These are phyloP conservation scores for Agriopis marginaria DNA, from an alignment of 2,888 invertebrate genomes.

Conservation along the genomic window DNA sequence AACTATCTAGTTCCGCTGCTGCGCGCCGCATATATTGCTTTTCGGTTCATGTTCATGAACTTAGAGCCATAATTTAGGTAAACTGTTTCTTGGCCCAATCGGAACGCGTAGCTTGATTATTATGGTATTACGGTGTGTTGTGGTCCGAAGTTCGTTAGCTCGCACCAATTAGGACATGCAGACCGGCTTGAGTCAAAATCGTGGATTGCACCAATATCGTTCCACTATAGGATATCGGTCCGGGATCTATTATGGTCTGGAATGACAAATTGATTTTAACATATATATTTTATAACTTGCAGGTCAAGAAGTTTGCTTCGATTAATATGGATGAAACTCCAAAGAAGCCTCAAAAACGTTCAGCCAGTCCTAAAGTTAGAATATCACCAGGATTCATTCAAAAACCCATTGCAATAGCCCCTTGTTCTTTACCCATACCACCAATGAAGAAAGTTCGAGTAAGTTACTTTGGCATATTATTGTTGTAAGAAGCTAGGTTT, in stretches of 20 bases:
- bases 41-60: no score
- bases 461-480: conserved; percentile 41
- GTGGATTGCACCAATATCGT: no score
- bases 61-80: no score
- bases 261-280: not conserved
- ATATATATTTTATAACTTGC: conserved; percentile 32
- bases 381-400: conserved; percentile 50
- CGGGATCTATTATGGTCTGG: not conserved
- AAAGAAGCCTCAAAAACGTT: conserved; percentile 69
- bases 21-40: no score
- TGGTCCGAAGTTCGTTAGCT: no score
- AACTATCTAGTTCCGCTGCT: no score
- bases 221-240: not conserved
- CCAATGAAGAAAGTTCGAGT: conserved; percentile 72
- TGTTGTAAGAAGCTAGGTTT: not conserved
- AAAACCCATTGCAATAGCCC: conserved; percentile 63
- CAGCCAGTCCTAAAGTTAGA: conserved; percentile 70
- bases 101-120: no score
- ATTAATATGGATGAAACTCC: conserved; percentile 64
- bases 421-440: conserved; percentile 54
- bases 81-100: no score
- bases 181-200: no score
- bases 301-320: conserved; percentile 83
- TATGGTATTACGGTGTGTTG: no score
- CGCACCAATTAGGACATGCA: no score